Evolutionary conservation across 2,888 invertebrate genomes (phyloP).

Genomic region (Sisyra terminalis): DNA sequence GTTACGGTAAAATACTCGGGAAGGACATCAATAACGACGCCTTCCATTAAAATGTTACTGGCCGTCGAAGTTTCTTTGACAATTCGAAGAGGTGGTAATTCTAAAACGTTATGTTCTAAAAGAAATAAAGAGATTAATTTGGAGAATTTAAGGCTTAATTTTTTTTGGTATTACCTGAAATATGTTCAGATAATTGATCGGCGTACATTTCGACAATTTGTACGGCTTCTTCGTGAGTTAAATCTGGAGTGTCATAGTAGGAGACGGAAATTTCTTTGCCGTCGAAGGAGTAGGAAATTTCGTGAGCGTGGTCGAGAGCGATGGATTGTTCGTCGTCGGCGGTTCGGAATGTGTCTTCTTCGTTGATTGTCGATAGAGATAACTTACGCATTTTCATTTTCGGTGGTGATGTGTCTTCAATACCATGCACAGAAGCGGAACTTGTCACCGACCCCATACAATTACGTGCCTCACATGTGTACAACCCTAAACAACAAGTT

Average conservation of each 20-base stretch:
- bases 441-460: conserved; percentile 84
- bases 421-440: conserved; percentile 73
- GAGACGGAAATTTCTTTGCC: conserved; percentile 86
- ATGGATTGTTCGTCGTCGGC: conserved; percentile 26
- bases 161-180: conserved; percentile 44
- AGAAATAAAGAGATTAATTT: neutral
- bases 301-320: conserved; percentile 66
- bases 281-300: conserved; percentile 80
- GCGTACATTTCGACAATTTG: conserved; percentile 91
- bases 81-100: conserved; percentile 73
- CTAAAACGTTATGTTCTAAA: conserved; percentile 66
- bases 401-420: conserved; percentile 53
- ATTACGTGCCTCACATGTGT: conserved; percentile 79
- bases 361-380: conserved; percentile 81
- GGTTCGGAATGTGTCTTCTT: conserved; percentile 48
- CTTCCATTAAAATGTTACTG: conserved; percentile 78
- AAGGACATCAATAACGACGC: conserved; percentile 76
- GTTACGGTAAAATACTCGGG: conserved; percentile 68
- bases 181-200: conserved; percentile 78
- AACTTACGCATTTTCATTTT: conserved; percentile 37
- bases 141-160: no score
- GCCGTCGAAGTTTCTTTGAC: conserved; percentile 80
- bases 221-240: conserved; percentile 81
- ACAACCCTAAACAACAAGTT: conserved; percentile 76
- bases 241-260: conserved; percentile 79